A percentile compares a stretch with the other conserved stretches of the same genome.
Evolutionary conservation across 2,888 invertebrate genomes (phyloP).

Genomic region (Tortricodes alternella): DNA sequence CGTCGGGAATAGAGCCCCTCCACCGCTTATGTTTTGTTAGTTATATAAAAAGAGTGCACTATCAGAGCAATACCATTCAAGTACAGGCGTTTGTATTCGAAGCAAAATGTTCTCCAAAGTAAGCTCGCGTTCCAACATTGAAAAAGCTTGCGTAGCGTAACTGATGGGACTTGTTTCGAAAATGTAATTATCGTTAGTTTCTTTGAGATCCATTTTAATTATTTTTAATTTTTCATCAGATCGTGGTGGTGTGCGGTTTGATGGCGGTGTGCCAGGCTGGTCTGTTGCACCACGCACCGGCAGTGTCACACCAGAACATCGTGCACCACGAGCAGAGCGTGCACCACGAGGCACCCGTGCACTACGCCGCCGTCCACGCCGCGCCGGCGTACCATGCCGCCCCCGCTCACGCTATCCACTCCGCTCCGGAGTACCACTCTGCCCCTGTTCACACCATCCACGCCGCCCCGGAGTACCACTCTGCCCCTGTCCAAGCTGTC

Average conservation of each 20-base stretch:
- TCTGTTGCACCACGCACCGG: slow-evolving; percentile 69
- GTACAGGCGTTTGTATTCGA: slow-evolving; percentile 67
- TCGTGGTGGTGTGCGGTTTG: slow-evolving; percentile 62
- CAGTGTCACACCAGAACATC: slow-evolving; percentile 76
- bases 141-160: slow-evolving; percentile 51
- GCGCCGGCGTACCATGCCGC: slow-evolving; percentile 42
- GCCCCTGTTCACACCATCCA: slow-evolving; percentile 39
- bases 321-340: slow-evolving; percentile 66
- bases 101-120: slow-evolving; percentile 81
- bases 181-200: slow-evolving; percentile 7
- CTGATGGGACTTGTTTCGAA: slow-evolving; percentile 42
- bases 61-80: slow-evolving; percentile 69
- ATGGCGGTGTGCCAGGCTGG: slow-evolving; percentile 70
- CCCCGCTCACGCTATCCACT: slow-evolving; percentile 38
- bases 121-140: slow-evolving; percentile 55
- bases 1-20: slow-evolving; percentile 74
- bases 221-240: slow-evolving; percentile 43
- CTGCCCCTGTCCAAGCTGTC: slow-evolving; percentile 45
- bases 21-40: slow-evolving; percentile 73
- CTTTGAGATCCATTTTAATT: not conserved
- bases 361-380: slow-evolving; percentile 53
- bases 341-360: slow-evolving; percentile 62
- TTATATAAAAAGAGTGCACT: slow-evolving; percentile 79
- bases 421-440: slow-evolving; percentile 47
- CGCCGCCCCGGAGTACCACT: slow-evolving; percentile 48